These are phyloP conservation scores for Tenebrosternarchus preto DNA, from an alignment of 2,113 vertebrate species.

Conservation along the genomic window DNA sequence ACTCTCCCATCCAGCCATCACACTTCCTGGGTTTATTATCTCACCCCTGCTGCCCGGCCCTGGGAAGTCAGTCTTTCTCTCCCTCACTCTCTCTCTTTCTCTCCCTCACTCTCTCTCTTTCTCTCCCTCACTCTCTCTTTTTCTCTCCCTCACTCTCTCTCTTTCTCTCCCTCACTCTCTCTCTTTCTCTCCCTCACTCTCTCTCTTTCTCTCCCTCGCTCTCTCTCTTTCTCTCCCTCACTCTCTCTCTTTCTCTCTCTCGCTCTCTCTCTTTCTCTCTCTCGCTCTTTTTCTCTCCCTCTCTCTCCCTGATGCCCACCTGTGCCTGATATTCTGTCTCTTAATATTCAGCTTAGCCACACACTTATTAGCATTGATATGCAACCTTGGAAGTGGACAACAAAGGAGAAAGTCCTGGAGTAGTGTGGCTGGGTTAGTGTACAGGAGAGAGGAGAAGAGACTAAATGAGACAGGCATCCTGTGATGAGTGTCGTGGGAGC, in stretches of 20 bases:
- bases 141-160: constrained; percentile 30
- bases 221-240: constrained; percentile 32
- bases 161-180: constrained; percentile 32
- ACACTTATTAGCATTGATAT: constrained; percentile 60
- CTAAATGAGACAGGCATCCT: neutral
- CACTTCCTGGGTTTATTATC: constrained; percentile 52
- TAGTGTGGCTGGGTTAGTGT: constrained; percentile 33
- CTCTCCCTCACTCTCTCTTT: neutral
- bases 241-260: neutral
- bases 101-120: constrained; percentile 29
- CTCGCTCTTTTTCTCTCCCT: too few relatives aligned
- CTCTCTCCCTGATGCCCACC: constrained; percentile 47
- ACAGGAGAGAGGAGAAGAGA: constrained; percentile 18
- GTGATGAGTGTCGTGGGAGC: constrained; percentile 14
- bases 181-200: neutral
- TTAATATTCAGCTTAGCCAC: constrained; percentile 51
- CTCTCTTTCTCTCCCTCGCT: constrained; percentile 18
- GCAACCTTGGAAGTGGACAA: constrained; percentile 57
- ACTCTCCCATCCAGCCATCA: constrained; percentile 49
- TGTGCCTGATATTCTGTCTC: constrained; percentile 41
- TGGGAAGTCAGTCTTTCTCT: constrained; percentile 33
- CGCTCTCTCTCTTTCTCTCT: too few relatives aligned
- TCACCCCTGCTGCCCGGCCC: constrained; percentile 52
- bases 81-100: constrained; percentile 16
- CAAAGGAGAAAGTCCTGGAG: constrained; percentile 59